Base-by-base conservation (phyloP, 2,797 vertebrate genomes). In the Malurus leucopterus region DNA sequence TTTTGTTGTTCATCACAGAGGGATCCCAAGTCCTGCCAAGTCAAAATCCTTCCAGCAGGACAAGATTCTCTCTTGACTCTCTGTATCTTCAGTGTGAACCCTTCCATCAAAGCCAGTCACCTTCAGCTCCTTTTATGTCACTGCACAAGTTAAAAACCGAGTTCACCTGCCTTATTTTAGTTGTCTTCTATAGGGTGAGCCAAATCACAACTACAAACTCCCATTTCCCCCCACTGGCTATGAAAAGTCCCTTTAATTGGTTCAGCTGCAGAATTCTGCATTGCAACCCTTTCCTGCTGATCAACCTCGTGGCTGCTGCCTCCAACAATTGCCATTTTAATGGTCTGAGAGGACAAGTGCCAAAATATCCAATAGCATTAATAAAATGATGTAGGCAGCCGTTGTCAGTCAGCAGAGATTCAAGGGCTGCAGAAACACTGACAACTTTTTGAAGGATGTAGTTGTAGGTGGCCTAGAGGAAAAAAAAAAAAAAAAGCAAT, bases 361-460 rank as follows among this genome's bases (percentile, higher is more conserved):
- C 91, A 93, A 92, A 95, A 83, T 36, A 83, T 10, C 47, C 65
- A 44, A 23, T 36, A 54, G n/a, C 36, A 51, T 91, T 61, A 87
- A 76, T 61, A 26, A 65, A 75, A 90, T 76, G 12, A 32, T 8
- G 47, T n/a, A 46, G 83, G 89, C 80, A 92, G 47, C 65, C 36
- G 58, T 7, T 34, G 50, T 58, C 82, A 77, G 63, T 77, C 51
- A 67, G n/a, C 67, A 94, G 80, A 89, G 75, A 85, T 72, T 75
- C 23, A 34, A 81, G 22, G 19, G 38, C 38, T 85, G 76, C 27
- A 51, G 47, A 81, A 87, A 53, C 47, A 53, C 19, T 34, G 1
- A 1, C 20, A 53, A 26, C 64, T 86, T 88, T 91, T 59, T 59
- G 49, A 84, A 75, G 32, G 27, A n/a, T 63, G 62, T 13, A 46